Evolutionary conservation across 2,113 vertebrate species (phyloP), one percentile per base, ranked within the genome.

Genomic region (Osmerus eperlanus): DNA sequence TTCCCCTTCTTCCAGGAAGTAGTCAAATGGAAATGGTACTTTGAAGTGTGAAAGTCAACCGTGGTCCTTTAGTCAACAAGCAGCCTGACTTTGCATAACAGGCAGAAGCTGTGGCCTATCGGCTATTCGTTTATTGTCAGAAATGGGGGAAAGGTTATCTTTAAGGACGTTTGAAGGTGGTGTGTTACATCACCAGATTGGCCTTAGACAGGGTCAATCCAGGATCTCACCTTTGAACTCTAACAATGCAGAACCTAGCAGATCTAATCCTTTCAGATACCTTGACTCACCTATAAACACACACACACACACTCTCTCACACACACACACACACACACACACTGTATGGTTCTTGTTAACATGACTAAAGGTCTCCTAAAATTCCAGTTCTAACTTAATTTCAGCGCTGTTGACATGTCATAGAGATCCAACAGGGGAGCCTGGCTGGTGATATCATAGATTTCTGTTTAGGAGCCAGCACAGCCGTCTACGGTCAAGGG

Each of bases 181-280:
- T 7, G 36, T 8, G 36, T 41, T 32, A 6, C 36, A 41, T 9
- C 36, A 41, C 4, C 36, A 41, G 36, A 41, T 41, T 41, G 36
- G 36, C 36, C 11, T 41, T 6, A 41, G 41, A 62, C 59, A 2
- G 59, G 71, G 53, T 9, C 58, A 6, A 69, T 64, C 72, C 70
- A 68, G 80, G 78, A 71, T 70, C 85, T 75, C 71, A 51, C 71
- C 72, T 70, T 74, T 76, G 74, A 82, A 74, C 79, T 76, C 63
- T 52, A 68, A 73, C 62, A 64, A 52, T 23, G 53, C n/a, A 25
- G 1, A 4, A 3, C 65, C 66, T 6, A 2, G 13, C 63, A 54
- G 8, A 63, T 74, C 59, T 74, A 73, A 81, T 78, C 71, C 75
- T 25, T 19, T 66, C 9, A 51, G 41, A 28, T 41, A 41, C 19